Percentiles rank a stretch among this genome's conserved stretches.
Conservation (phyloP, 2,888 invertebrate genomes). For the Platycheirus rosarum region DNA sequence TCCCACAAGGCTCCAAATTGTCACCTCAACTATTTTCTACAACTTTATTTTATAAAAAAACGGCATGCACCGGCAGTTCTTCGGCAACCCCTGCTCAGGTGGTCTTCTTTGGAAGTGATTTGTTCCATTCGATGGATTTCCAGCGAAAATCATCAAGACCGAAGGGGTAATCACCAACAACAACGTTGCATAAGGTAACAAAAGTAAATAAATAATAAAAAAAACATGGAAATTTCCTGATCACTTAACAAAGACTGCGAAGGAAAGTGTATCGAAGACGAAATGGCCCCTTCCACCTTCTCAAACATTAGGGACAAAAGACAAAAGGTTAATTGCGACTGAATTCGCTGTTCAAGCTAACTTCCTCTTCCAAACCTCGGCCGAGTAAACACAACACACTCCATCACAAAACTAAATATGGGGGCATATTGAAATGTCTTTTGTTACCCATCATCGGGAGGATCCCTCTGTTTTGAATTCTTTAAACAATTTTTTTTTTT, state of each 20-base stretch:
- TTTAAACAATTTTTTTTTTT: neutral
- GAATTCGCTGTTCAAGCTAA: constrained; percentile 62
- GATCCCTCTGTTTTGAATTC: constrained; percentile 28
- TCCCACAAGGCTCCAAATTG: too few relatives aligned
- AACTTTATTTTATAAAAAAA: too few relatives aligned
- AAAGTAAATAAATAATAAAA: constrained; percentile 27
- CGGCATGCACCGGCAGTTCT: too few relatives aligned
- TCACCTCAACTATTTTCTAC: too few relatives aligned
- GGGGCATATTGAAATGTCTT: constrained; percentile 70
- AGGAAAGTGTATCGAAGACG: constrained; percentile 24
- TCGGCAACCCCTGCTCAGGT: constrained; percentile 31
- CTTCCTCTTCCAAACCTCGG: constrained; percentile 61
- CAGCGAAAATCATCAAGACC: constrained; percentile 42
- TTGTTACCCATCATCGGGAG: constrained; percentile 50
- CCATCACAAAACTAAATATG: constrained; percentile 26
- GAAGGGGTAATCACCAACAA: neutral
- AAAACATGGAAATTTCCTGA: constrained; percentile 60
- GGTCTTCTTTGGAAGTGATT: constrained; percentile 56
- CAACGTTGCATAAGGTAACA: too few relatives aligned
- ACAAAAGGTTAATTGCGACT: constrained; percentile 63
- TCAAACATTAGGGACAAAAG: constrained; percentile 48
- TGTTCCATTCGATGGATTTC: constrained; percentile 47
- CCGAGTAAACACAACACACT: constrained; percentile 34
- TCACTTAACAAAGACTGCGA: constrained; percentile 45
- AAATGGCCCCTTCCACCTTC: constrained; percentile 41